Evolutionary conservation across 2,888 invertebrate genomes (phyloP), one percentile per base, ranked within the genome.

Genomic region (Clivina fossor): DNA sequence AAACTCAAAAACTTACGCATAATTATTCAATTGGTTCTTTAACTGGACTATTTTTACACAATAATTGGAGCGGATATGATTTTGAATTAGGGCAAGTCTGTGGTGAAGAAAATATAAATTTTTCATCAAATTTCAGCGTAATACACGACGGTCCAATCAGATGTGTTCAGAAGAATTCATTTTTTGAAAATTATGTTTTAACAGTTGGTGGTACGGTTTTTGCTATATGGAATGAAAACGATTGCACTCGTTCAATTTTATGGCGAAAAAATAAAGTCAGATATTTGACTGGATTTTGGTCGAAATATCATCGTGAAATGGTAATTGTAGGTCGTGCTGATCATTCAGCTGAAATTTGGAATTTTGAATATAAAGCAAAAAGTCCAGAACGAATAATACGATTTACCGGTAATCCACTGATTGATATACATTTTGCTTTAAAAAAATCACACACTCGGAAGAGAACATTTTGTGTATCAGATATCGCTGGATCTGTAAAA

Each of bases 301-400:
- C 88, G 11, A 76, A 79, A n/a, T 80, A 82, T 32, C 80, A 87
- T 46, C 84, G 90, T 0, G 19, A 3, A 19, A 19, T 11, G 5
- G n/a, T 44, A 1, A 19, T 44, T n/a, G 4, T 44, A 1, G 8
- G n/a, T 30, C 16, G 44, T 8, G 8, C 13, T 2, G 44, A 44
- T 74, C 91, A 56, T 86, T 85, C 78, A 54, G 74, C 90, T 9
- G 91, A 93, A 71, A 82, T 85, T 9, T 93, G 93, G 93, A 87
- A 90, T 73, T 74, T 93, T 53, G 71, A 86, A 55, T 73, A 82
- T 38, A 79, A 80, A 66, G 86, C 85, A 2, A 33, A 33, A 16
- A 32, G 11, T 2, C 43, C 51, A 4, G 24, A 15, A 4, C 19
- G 32, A 24, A n/a, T 51, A 1, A 4, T 41, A 8, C 32, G 41